Conservation (phyloP, 1,140 invertebrate species). For the Bombus pascuorum region DNA sequence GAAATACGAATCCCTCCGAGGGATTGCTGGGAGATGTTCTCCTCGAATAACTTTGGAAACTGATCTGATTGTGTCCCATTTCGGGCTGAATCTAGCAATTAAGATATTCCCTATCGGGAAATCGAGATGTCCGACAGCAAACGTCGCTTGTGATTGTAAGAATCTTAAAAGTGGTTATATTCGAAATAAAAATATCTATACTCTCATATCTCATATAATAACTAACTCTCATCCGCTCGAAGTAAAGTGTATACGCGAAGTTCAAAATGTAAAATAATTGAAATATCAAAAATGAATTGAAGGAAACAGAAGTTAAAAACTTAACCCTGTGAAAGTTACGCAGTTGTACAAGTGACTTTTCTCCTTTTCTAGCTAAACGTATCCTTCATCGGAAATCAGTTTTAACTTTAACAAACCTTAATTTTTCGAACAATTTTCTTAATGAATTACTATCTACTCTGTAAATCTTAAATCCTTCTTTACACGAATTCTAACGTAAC, state of each 20-base stretch:
- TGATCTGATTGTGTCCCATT: slow-evolving; percentile 29
- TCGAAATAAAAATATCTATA: background rate
- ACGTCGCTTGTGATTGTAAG: background rate
- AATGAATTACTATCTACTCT: background rate
- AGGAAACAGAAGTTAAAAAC: no score
- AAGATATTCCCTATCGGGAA: slow-evolving; percentile 14
- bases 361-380: background rate
- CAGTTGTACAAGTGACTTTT: no score
- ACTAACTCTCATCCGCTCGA: background rate
- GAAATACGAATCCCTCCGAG: slow-evolving; percentile 16
- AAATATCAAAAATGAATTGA: background rate
- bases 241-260: background rate
- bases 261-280: background rate
- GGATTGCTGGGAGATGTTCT: slow-evolving; percentile 3
- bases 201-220: background rate
- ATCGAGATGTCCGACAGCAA: background rate
- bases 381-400: background rate
- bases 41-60: slow-evolving; percentile 12
- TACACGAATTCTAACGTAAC: no score
- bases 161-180: background rate
- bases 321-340: no score
- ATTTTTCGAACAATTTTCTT: background rate
- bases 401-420: background rate
- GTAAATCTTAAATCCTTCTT: background rate
- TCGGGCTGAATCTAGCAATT: slow-evolving; percentile 21